These are phyloP conservation scores for Agelas oroides DNA, from an alignment of 37 sponge, comb jelly and placozoan species.

Conservation along the genomic window DNA sequence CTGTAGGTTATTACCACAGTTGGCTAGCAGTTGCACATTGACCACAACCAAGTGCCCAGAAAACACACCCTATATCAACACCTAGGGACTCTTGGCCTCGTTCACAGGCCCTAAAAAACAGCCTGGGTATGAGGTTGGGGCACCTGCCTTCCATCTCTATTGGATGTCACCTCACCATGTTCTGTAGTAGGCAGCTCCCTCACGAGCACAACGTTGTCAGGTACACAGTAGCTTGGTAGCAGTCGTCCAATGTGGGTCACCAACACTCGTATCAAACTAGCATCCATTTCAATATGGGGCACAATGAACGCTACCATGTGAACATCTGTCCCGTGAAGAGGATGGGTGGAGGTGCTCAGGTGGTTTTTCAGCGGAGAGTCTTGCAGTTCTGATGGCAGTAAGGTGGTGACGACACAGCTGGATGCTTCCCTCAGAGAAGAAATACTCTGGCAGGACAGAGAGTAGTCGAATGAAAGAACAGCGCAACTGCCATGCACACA, in stretches of 20 bases:
- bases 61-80: too few species aligned
- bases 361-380: background rate
- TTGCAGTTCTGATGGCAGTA: background rate
- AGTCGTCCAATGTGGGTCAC: background rate
- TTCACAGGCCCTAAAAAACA: too few species aligned
- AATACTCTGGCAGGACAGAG: too few species aligned
- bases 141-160: too few species aligned
- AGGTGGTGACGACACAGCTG: conserved; percentile 10
- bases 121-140: too few species aligned
- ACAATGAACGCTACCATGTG: conserved; percentile 22
- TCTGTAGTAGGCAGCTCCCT: conserved; percentile 55
- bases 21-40: too few species aligned
- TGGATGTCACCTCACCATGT: conserved; percentile 85
- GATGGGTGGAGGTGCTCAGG: background rate
- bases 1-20: too few species aligned
- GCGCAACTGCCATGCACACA: too few species aligned
- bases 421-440: conserved; percentile 6
- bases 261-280: background rate
- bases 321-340: background rate
- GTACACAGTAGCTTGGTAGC: conserved; percentile 52
- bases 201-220: conserved; percentile 59
- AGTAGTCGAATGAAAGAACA: too few species aligned
- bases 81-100: too few species aligned
- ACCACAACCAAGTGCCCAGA: too few species aligned
- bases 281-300: background rate